Evolutionary conservation across 1,140 invertebrate species (phyloP).

Genomic region (Lepidurus packardi): DNA sequence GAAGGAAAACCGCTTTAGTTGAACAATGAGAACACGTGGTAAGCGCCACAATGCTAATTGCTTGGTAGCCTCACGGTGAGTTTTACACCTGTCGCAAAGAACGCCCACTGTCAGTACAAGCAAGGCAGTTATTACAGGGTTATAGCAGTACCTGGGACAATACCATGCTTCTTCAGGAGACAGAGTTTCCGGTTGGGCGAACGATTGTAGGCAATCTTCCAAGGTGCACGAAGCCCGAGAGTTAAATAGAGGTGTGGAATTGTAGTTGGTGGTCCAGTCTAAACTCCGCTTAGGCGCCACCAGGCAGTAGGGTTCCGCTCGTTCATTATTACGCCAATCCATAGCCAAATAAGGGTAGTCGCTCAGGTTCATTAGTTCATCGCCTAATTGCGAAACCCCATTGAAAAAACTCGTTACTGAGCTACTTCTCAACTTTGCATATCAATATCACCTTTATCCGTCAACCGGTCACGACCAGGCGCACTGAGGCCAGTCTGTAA

Average conservation of each 20-base stretch:
- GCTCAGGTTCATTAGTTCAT: slow-evolving; percentile 44
- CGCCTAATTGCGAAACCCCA: slow-evolving; percentile 39
- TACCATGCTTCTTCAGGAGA: slow-evolving; percentile 52
- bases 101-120: slow-evolving; percentile 10
- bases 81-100: slow-evolving; percentile 42
- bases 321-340: slow-evolving; percentile 49
- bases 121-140: background rate
- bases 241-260: slow-evolving; percentile 29
- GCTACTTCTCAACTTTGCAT: background rate
- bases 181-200: slow-evolving; percentile 53
- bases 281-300: slow-evolving; percentile 42
- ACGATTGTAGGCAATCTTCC: slow-evolving; percentile 49
- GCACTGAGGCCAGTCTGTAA: background rate
- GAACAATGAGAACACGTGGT: slow-evolving; percentile 46
- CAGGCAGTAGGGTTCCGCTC: slow-evolving; percentile 41
- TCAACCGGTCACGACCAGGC: background rate
- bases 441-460: background rate
- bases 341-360: slow-evolving; percentile 44
- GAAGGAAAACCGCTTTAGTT: slow-evolving; percentile 48
- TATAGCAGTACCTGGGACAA: slow-evolving; percentile 36
- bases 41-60: slow-evolving; percentile 46
- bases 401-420: background rate
- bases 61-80: slow-evolving; percentile 47
- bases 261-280: background rate
- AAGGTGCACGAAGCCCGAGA: slow-evolving; percentile 43